Evolutionary conservation across 2,113 vertebrate species (phyloP), one percentile per base, ranked within the genome.

Genomic region (Anoura caudifer): DNA sequence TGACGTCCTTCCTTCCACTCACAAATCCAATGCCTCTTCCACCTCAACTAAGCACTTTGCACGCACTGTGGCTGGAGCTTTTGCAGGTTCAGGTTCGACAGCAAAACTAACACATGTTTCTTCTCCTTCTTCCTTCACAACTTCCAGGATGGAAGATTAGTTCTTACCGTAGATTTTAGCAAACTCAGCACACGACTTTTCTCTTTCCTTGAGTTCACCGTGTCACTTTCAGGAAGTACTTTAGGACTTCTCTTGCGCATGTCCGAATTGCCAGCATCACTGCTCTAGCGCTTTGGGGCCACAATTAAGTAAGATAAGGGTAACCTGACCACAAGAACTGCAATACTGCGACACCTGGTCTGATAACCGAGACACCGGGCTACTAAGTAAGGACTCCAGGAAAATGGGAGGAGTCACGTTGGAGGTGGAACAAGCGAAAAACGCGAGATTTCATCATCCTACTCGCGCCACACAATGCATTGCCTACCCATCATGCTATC

Each of bases 291-390:
- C 33, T 5, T 13, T 31, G 33, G 75, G 33, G 26, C 47, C 19
- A 4, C 0, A 6, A 36, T 14, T n/a, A 22, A n/a, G 75, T 20
- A 12, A 20, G 9, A 52, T 3, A 17, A 52, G 59, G 43, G 45
- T 1, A 22, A 26, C 75, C 11, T 3, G 17, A n/a, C 75, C 45
- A 1, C 7, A 4, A 45, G 15, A 14, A 13, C 45, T 20, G 75
- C 9, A 17, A 12, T 4, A 4, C 45, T 31, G 4, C 24, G 20
- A 4, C 19, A 3, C 3, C 33, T 1, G 47, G 9, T 14, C n/a
- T 0, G 50, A 24, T 16, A 15, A 16, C 13, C 22, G 0, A 4
- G 12, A 10, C 20, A 0, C 4, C 0, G 1, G 13, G 22, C 50
- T 5, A 4, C 77, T 8, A 7, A 5, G 47, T 7, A 4, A 52